These are phyloP conservation scores for Dynastes tityus DNA, from an alignment of 2,888 invertebrate genomes.

Conservation along the genomic window DNA sequence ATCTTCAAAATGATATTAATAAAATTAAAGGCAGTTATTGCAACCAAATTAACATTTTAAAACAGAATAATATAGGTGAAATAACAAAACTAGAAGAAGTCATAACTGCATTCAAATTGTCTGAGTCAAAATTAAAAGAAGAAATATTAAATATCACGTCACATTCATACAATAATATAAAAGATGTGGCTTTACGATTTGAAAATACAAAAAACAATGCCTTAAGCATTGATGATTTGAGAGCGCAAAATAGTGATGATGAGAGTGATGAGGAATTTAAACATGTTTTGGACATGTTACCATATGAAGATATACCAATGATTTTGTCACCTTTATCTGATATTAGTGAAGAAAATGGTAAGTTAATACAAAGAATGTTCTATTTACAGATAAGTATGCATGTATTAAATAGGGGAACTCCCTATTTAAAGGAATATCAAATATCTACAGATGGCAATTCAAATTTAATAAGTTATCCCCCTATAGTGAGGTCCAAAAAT, in stretches of 20 bases:
- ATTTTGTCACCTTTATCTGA: conserved; percentile 36
- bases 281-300: conserved; percentile 3
- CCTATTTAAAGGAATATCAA: too few relatives aligned
- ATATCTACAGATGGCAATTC: too few relatives aligned
- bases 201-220: neutral
- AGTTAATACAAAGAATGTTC: neutral
- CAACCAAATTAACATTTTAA: conserved; percentile 3
- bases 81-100: neutral
- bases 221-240: neutral
- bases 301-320: conserved; percentile 20
- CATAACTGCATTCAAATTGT: neutral
- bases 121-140: conserved; percentile 10
- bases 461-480: too few relatives aligned
- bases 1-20: neutral
- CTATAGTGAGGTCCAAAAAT: too few relatives aligned
- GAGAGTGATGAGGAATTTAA: conserved; percentile 5
- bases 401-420: too few relatives aligned
- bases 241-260: neutral
- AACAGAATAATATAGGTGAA: conserved; percentile 9
- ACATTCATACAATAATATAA: neutral
- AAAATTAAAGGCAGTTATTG: neutral
- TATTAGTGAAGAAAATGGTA: neutral
- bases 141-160: conserved; percentile 6
- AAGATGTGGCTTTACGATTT: neutral
- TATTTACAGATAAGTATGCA: too few relatives aligned